These are phyloP conservation scores for Epizoanthus fatuus DNA, from an alignment of 92 coral and sea anemone genomes.

Conservation along the genomic window DNA sequence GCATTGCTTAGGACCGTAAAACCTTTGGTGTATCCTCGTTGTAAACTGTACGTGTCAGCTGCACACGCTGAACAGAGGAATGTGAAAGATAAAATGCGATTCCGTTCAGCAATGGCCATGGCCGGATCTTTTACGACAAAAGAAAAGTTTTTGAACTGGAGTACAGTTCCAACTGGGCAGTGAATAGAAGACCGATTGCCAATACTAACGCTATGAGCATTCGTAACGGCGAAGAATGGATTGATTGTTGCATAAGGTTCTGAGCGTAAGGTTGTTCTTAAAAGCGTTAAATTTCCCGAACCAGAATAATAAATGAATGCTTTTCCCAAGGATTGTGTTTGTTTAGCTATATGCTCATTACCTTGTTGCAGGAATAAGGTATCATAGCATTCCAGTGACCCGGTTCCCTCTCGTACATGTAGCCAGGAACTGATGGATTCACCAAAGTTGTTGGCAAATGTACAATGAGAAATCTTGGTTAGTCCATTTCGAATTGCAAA, in stretches of 20 bases:
- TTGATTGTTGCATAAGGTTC: not conserved
- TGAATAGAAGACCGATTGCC: not conserved
- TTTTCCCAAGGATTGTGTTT: too few relatives aligned
- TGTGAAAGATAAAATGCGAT: slow-evolving; percentile 3
- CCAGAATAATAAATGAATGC: not conserved
- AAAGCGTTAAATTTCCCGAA: not conserved
- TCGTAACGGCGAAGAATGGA: not conserved
- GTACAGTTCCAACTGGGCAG: not conserved
- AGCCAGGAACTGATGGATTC: too few relatives aligned
- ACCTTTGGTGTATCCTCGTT: slow-evolving; percentile 32
- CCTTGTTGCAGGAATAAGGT: too few relatives aligned
- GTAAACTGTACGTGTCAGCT: not conserved
- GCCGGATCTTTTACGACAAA: not conserved
- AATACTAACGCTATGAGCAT: not conserved
- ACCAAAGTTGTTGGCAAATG: too few relatives aligned
- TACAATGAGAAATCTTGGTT: too few relatives aligned
- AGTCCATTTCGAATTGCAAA: too few relatives aligned
- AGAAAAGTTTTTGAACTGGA: not conserved
- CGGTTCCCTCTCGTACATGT: too few relatives aligned
- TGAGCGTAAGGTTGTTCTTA: not conserved
- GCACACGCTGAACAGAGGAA: not conserved
- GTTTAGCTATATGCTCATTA: too few relatives aligned
- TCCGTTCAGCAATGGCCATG: too few relatives aligned
- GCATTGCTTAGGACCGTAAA: not conserved
- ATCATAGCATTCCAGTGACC: too few relatives aligned